Evolutionary conservation across 2,797 vertebrate species (phyloP).

Genomic region (Enteromius paludinosus): DNA sequence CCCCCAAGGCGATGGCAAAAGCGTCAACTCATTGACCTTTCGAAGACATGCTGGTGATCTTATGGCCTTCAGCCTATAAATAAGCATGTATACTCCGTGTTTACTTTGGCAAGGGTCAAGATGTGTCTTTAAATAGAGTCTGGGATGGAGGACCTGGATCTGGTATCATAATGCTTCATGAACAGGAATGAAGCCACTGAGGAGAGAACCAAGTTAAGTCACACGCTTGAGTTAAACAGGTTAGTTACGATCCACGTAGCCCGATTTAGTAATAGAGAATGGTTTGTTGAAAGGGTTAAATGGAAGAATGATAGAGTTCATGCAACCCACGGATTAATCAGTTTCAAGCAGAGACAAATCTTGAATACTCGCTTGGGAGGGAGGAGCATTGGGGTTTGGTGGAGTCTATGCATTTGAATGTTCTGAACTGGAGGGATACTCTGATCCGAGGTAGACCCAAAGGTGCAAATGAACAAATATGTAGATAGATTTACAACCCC

Average conservation of each 20-base stretch:
- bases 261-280: slow-evolving; percentile 37
- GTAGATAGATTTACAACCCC: background rate
- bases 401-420: slow-evolving; percentile 35
- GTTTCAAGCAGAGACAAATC: slow-evolving; percentile 38
- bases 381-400: background rate
- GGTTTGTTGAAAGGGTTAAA: slow-evolving; percentile 50
- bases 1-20: background rate
- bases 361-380: slow-evolving; percentile 34
- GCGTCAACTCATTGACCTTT: slow-evolving; percentile 2
- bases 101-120: slow-evolving; percentile 6
- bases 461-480: slow-evolving; percentile 26
- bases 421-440: slow-evolving; percentile 42
- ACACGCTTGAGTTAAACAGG: slow-evolving; percentile 36
- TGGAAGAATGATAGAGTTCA: slow-evolving; percentile 57
- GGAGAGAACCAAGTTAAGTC: slow-evolving; percentile 6
- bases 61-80: slow-evolving; percentile 1
- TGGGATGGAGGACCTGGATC: slow-evolving; percentile 23
- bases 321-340: slow-evolving; percentile 54
- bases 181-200: background rate
- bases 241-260: slow-evolving; percentile 41
- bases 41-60: background rate
- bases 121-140: slow-evolving; percentile 51
- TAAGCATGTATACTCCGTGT: background rate
- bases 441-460: slow-evolving; percentile 37
- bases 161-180: slow-evolving; percentile 21